Conservation (phyloP, 2,888 invertebrate genomes). For the Flabesymbios commensalis region DNA sequence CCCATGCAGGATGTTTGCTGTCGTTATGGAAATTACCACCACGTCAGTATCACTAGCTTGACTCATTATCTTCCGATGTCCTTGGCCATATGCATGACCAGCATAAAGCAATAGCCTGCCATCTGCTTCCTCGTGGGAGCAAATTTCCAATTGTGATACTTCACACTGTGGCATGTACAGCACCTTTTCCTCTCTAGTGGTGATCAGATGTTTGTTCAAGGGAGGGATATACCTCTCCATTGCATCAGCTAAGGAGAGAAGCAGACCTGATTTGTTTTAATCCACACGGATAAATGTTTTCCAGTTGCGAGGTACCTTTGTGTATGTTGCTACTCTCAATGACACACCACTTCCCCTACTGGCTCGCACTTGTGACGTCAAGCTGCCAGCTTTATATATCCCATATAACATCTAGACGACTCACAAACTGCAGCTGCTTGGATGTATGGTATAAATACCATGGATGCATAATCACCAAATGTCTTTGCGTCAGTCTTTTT, state of each 20-base stretch:
- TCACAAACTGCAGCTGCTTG: slow-evolving; percentile 13
- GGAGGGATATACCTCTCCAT: not conserved
- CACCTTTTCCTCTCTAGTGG: not conserved
- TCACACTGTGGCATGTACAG: slow-evolving; percentile 3
- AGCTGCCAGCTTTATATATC: slow-evolving; percentile 13
- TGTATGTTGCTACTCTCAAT: slow-evolving; percentile 3
- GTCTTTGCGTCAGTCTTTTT: not conserved
- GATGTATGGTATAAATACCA: slow-evolving; percentile 6
- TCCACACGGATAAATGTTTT: slow-evolving; percentile 18
- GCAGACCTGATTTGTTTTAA: slow-evolving; percentile 23
- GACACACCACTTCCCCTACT: slow-evolving; percentile 7
- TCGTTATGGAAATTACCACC: slow-evolving; percentile 23
- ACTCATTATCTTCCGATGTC: slow-evolving; percentile 9
- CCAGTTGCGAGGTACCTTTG: slow-evolving; percentile 20
- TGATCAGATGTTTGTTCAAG: not conserved
- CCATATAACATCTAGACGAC: slow-evolving; percentile 21
- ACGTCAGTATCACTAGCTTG: slow-evolving; percentile 28
- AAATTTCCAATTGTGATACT: slow-evolving; percentile 13
- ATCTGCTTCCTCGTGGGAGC: slow-evolving; percentile 33
- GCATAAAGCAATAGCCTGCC: slow-evolving; percentile 23
- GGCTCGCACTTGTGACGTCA: slow-evolving; percentile 6
- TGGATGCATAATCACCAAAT: not conserved
- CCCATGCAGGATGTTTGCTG: not conserved
- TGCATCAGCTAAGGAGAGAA: slow-evolving; percentile 7
- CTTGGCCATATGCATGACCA: slow-evolving; percentile 7